Conservation (phyloP, 2,797 vertebrate genomes). For the Muscicapa comitata region DNA sequence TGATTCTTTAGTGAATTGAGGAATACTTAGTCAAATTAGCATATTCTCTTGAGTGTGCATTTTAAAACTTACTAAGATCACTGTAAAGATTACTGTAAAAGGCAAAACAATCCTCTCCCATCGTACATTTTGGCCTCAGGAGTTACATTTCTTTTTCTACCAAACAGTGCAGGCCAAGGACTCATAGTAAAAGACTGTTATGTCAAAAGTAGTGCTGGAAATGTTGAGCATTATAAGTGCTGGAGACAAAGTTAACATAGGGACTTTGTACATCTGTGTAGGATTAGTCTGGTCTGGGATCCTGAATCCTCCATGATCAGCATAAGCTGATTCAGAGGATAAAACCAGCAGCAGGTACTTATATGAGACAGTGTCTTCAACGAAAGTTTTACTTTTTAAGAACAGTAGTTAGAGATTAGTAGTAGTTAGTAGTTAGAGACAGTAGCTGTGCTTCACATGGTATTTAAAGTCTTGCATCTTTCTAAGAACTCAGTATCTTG, state of each 20-base stretch:
- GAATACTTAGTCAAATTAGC: background rate
- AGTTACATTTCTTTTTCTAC: background rate
- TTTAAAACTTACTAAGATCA: background rate
- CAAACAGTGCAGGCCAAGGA: background rate
- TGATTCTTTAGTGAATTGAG: background rate
- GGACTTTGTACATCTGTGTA: background rate
- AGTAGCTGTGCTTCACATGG: background rate
- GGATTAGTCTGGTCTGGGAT: background rate
- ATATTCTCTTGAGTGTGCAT: background rate
- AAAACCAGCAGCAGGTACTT: background rate
- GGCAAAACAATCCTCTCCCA: background rate
- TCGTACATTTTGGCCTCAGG: background rate
- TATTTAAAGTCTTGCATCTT: background rate
- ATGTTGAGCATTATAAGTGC: background rate
- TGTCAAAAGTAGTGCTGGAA: background rate
- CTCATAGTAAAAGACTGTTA: background rate
- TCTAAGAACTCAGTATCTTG: background rate
- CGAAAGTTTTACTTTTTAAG: background rate
- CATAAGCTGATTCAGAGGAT: background rate
- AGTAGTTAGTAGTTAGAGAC: background rate
- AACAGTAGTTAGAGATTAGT: background rate
- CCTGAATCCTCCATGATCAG: background rate
- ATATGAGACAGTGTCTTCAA: background rate
- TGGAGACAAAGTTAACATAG: background rate
- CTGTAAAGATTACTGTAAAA: background rate